Evolutionary conservation across 2,888 invertebrate species (phyloP).

Genomic region (Patella depressa): DNA sequence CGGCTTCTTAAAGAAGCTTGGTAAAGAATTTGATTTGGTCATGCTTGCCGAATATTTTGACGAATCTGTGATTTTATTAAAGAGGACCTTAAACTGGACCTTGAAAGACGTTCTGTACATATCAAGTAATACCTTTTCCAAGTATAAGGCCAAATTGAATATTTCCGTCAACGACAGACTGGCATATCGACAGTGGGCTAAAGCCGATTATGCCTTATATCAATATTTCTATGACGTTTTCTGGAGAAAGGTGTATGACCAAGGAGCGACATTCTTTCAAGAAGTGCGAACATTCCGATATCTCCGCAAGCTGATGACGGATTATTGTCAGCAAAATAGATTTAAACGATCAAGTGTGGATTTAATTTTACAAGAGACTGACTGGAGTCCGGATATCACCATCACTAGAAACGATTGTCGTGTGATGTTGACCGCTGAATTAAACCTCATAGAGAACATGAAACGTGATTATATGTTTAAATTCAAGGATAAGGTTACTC

Average conservation of each 20-base stretch:
- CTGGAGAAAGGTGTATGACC: constrained; percentile 16
- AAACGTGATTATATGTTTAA: too few relatives aligned
- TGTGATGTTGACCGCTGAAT: constrained; percentile 12
- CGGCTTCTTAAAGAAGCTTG: constrained; percentile 41
- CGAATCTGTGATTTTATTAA: constrained; percentile 52
- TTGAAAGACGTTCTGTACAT: constrained; percentile 48
- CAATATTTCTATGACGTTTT: constrained; percentile 20
- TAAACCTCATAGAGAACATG: neutral
- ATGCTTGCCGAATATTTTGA: constrained; percentile 54
- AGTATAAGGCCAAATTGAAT: constrained; percentile 10
- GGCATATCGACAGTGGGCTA: constrained; percentile 3
- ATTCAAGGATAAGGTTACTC: too few relatives aligned
- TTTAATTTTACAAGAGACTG: constrained; percentile 4
- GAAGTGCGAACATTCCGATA: constrained; percentile 17
- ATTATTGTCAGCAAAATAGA: constrained; percentile 13
- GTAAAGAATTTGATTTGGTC: constrained; percentile 49
- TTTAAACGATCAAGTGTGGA: neutral
- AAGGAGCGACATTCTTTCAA: constrained; percentile 15
- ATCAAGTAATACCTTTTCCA: constrained; percentile 11
- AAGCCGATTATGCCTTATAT: constrained; percentile 19
- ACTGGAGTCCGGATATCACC: constrained; percentile 15
- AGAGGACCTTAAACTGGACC: constrained; percentile 47
- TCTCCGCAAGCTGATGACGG: constrained; percentile 6
- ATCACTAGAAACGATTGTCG: neutral
- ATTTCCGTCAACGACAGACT: constrained; percentile 10